Conservation (phyloP, 2,888 invertebrate genomes). For the Encarsia formosa region DNA sequence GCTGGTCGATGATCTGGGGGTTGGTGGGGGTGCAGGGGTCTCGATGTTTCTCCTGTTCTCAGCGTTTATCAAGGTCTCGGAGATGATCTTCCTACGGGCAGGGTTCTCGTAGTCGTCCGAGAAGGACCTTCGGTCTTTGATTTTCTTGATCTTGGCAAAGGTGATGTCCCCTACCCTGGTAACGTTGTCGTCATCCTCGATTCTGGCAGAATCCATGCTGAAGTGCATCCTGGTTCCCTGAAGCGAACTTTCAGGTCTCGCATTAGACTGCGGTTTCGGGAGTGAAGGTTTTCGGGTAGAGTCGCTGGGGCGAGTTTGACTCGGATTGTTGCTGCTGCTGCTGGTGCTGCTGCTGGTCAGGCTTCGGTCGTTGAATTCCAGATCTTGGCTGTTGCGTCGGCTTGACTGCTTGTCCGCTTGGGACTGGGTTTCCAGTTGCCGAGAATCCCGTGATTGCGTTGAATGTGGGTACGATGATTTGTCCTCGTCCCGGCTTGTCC, state of each 20-base stretch:
- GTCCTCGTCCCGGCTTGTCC: slow-evolving; percentile 40
- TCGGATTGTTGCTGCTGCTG: neutral
- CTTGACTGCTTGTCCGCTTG: too few relatives aligned
- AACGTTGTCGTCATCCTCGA: neutral
- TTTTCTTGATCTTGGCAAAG: neutral
- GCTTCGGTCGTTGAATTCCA: slow-evolving; percentile 38
- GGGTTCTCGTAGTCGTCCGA: slow-evolving; percentile 41
- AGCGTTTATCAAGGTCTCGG: neutral
- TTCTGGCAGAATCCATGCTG: slow-evolving; percentile 30
- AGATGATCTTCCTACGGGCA: slow-evolving; percentile 21
- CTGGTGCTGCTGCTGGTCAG: neutral
- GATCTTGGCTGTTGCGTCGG: slow-evolving; percentile 38
- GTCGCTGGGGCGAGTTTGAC: slow-evolving; percentile 8
- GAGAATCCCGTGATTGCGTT: neutral
- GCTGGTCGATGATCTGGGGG: neutral
- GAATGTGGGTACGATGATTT: slow-evolving; percentile 18
- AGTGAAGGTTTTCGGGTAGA: slow-evolving; percentile 28
- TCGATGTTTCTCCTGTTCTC: slow-evolving; percentile 21
- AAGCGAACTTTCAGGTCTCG: neutral
- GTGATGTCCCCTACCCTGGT: neutral
- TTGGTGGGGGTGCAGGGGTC: slow-evolving; percentile 7
- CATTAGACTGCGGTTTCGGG: neutral
- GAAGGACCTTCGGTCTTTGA: slow-evolving; percentile 35
- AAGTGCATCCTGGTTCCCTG: slow-evolving; percentile 22
- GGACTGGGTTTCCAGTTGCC: neutral